A percentile compares a stretch with the other conserved stretches of the same genome.
Conservation (phyloP, 2,888 invertebrate species). For the Morpho helenor region DNA sequence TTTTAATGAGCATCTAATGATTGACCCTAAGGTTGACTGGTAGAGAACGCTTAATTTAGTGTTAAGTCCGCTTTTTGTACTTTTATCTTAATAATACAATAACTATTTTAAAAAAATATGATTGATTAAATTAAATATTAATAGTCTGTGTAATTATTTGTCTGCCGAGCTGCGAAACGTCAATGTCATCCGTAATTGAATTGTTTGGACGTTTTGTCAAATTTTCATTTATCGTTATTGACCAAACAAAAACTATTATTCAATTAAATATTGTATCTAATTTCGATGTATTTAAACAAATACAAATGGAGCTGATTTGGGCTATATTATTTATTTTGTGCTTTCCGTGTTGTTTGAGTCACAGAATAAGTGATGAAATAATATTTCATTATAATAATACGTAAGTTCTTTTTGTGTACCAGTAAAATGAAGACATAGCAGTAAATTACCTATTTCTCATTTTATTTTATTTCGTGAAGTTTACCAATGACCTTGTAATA, state of each 20-base stretch:
- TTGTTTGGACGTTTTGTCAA: not conserved
- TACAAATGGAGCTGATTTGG: constrained; percentile 16
- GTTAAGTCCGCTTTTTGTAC: too few relatives aligned
- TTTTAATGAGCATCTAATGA: too few relatives aligned
- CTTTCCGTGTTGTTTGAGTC: constrained; percentile 8
- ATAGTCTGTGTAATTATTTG: not conserved
- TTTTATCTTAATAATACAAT: too few relatives aligned
- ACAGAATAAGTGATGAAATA: constrained; percentile 42
- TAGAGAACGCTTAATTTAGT: too few relatives aligned
- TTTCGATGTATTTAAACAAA: constrained; percentile 6
- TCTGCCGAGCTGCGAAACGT: not conserved
- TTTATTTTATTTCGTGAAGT: too few relatives aligned
- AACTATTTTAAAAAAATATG: too few relatives aligned
- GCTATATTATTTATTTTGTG: constrained; percentile 9
- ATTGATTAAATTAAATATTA: too few relatives aligned
- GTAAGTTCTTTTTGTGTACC: constrained; percentile 43
- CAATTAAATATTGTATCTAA: not conserved
- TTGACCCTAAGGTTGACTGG: too few relatives aligned
- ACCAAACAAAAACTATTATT: constrained; percentile 8
- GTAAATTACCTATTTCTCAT: too few relatives aligned
- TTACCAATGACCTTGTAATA: too few relatives aligned
- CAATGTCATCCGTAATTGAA: not conserved
- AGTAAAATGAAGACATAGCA: too few relatives aligned
- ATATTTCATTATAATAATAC: constrained; percentile 69
- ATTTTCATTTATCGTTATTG: not conserved